These are phyloP conservation scores for Upupa epops DNA, from an alignment of 2,113 vertebrate genomes.

Conservation along the genomic window DNA sequence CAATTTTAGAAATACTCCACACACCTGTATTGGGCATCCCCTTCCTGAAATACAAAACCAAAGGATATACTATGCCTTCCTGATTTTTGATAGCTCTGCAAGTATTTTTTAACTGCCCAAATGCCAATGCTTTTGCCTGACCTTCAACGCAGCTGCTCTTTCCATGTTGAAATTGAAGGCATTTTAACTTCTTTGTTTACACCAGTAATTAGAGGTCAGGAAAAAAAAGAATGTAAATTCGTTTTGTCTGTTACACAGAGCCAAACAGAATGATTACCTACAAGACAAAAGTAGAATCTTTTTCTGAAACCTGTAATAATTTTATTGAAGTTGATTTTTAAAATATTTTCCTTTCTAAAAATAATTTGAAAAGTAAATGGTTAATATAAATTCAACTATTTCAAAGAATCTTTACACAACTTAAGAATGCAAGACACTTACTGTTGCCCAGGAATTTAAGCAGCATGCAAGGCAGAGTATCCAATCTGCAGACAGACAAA, in stretches of 20 bases:
- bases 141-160: not conserved
- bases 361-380: not conserved
- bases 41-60: not conserved
- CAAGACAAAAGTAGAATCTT: not conserved
- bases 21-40: not conserved
- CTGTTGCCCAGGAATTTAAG: not conserved
- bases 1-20: not conserved
- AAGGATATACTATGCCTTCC: not conserved
- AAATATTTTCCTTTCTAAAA: not conserved
- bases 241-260: not conserved
- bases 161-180: not conserved
- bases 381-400: not conserved
- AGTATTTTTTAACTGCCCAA: not conserved
- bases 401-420: not conserved
- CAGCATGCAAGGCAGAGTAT: not conserved
- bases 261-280: not conserved
- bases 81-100: not conserved
- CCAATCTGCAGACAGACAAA: slow-evolving; percentile 1
- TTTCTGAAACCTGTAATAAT: not conserved
- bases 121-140: not conserved
- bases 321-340: not conserved
- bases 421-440: not conserved
- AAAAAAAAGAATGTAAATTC: not conserved
- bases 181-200: not conserved
- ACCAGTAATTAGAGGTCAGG: not conserved